Conservation (phyloP, 2,797 vertebrate species). For the Hylomyscus alleni region DNA sequence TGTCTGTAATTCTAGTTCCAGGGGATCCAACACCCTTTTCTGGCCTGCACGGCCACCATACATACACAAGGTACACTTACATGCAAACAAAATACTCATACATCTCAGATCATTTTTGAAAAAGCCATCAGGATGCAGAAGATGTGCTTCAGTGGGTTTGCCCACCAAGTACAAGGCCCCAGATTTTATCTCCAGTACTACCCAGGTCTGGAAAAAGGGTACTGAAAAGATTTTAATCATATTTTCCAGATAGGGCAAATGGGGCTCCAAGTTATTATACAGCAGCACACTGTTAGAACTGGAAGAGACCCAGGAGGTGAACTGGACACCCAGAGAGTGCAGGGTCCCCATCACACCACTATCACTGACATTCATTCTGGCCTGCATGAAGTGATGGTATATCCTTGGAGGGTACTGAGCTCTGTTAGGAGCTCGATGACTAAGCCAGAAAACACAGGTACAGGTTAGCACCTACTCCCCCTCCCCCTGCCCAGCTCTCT, state of each 20-base stretch:
- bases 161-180: not conserved
- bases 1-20: not conserved
- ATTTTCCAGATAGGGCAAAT: not conserved
- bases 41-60: not conserved
- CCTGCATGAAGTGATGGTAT: not conserved
- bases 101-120: not conserved
- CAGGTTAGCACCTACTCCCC: fast-evolving
- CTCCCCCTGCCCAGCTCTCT: not conserved
- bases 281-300: not conserved
- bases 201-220: not conserved
- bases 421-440: not conserved
- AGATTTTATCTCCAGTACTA: not conserved
- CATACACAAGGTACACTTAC: not conserved
- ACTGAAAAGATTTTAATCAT: not conserved
- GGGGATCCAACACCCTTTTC: not conserved
- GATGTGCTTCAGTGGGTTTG: not conserved
- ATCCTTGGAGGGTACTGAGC: not conserved
- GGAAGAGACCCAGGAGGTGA: not conserved
- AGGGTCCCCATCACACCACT: not conserved
- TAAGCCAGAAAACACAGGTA: not conserved
- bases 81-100: not conserved
- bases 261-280: not conserved
- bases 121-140: not conserved
- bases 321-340: not conserved
- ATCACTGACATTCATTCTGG: not conserved